Conservation (phyloP, 2,888 invertebrate genomes). For the Conops quadrifasciatus region DNA sequence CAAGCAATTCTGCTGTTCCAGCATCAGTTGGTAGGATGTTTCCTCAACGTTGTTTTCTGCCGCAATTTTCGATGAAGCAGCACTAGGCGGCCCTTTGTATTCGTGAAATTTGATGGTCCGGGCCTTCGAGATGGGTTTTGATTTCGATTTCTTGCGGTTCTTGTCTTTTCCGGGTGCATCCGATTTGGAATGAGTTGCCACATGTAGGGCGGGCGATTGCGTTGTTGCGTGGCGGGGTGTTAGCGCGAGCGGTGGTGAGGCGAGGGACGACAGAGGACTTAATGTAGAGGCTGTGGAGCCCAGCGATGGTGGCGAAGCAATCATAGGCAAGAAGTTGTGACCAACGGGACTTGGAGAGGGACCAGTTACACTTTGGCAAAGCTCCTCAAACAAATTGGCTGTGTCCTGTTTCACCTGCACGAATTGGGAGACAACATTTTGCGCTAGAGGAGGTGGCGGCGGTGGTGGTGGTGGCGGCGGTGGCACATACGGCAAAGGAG, state of each 20-base stretch:
- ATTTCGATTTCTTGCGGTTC: slow-evolving; percentile 83
- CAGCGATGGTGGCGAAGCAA: slow-evolving; percentile 66
- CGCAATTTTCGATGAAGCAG: slow-evolving; percentile 65
- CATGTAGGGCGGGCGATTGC: slow-evolving; percentile 64
- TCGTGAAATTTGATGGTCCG: slow-evolving; percentile 97
- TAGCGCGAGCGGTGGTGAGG: slow-evolving; percentile 69
- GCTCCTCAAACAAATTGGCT: slow-evolving; percentile 68
- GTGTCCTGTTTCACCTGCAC: slow-evolving; percentile 63
- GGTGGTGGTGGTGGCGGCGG: slow-evolving; percentile 50
- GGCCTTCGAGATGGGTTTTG: slow-evolving; percentile 81
- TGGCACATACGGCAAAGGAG: slow-evolving; percentile 42
- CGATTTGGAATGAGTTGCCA: slow-evolving; percentile 64
- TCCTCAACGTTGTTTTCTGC: slow-evolving; percentile 70
- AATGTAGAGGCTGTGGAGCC: slow-evolving; percentile 75
- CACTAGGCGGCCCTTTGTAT: slow-evolving; percentile 90
- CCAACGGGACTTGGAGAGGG: slow-evolving; percentile 48
- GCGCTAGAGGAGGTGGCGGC: slow-evolving; percentile 27
- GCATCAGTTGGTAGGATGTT: slow-evolving; percentile 88
- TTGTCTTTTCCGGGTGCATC: slow-evolving; percentile 78
- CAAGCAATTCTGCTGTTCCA: slow-evolving; percentile 90
- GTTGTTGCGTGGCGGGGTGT: slow-evolving; percentile 68
- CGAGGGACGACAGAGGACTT: slow-evolving; percentile 74
- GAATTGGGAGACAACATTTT: slow-evolving; percentile 18
- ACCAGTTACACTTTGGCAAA: slow-evolving; percentile 70
- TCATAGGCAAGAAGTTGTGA: slow-evolving; percentile 66